Conservation (phyloP, 1,140 invertebrate genomes). For the Akabosia matsudoensis region DNA sequence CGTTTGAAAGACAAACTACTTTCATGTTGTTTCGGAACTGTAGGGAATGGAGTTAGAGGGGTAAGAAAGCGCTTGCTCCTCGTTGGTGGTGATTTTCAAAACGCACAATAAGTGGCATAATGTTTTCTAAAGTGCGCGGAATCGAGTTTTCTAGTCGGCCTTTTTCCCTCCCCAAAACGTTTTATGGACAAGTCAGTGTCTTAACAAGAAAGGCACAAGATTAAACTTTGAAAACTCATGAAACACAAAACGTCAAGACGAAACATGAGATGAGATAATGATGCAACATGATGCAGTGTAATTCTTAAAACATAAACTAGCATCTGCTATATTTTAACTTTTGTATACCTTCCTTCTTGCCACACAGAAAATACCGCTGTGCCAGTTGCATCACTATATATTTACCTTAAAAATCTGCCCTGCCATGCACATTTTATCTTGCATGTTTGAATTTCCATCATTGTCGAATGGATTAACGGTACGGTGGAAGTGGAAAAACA, state of each 20-base stretch:
- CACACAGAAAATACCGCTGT: neutral
- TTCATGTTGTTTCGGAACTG: too few relatives aligned
- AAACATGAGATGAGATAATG: slow-evolving; percentile 12
- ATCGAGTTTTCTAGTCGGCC: too few relatives aligned
- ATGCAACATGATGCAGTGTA: slow-evolving; percentile 19
- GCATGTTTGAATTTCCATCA: neutral
- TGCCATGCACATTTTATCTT: slow-evolving; percentile 16
- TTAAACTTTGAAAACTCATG: neutral
- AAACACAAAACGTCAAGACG: neutral
- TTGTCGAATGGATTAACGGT: neutral
- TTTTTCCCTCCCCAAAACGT: too few relatives aligned
- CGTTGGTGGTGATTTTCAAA: too few relatives aligned
- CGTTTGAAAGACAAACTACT: neutral
- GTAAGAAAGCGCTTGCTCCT: too few relatives aligned
- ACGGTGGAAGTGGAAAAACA: neutral
- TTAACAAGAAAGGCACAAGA: neutral
- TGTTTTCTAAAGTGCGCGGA: too few relatives aligned
- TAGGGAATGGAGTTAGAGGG: neutral
- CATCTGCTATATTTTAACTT: too few relatives aligned
- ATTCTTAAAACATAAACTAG: slow-evolving; percentile 13
- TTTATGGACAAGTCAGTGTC: neutral
- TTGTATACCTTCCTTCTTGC: too few relatives aligned
- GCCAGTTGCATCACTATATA: neutral
- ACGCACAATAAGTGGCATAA: too few relatives aligned
- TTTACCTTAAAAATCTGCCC: neutral